Percentiles rank a stretch among this genome's conserved stretches.
Evolutionary conservation across 2,888 invertebrate genomes (phyloP).

Genomic region (Cremastobaeus sp.): DNA sequence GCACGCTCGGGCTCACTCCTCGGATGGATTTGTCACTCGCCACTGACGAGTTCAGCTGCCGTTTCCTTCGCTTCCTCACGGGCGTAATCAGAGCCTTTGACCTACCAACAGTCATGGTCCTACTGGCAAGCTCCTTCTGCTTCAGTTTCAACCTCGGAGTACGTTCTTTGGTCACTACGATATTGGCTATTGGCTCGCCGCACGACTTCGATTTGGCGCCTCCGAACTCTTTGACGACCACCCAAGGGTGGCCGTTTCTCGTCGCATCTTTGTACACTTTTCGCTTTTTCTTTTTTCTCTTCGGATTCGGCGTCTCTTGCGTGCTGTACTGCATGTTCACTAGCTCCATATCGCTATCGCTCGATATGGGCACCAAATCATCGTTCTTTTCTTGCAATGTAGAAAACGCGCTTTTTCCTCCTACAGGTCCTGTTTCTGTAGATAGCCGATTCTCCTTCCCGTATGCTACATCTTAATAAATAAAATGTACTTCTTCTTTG

Average conservation of each 20-base stretch:
- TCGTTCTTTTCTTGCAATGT: slow-evolving; percentile 73
- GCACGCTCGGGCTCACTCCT: no score
- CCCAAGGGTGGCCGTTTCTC: not conserved
- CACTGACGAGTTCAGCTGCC: no score
- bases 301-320: slow-evolving; percentile 42
- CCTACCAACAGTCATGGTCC: no score
- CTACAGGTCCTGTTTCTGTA: slow-evolving; percentile 67
- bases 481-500: slow-evolving; percentile 72
- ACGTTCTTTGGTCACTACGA: no score
- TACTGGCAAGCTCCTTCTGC: no score
- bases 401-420: slow-evolving; percentile 62
- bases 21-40: no score
- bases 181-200: no score
- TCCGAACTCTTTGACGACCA: not conserved
- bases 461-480: slow-evolving; percentile 74
- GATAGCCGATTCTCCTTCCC: slow-evolving; percentile 75
- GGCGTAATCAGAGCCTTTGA: no score
- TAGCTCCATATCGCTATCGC: slow-evolving; percentile 75
- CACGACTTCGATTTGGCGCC: no score
- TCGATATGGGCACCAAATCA: slow-evolving; percentile 75
- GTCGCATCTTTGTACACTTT: slow-evolving; percentile 31
- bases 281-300: slow-evolving; percentile 69
- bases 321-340: not conserved
- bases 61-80: no score
- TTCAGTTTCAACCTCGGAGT: no score